A percentile compares a stretch with the other conserved stretches of the same genome.
Evolutionary conservation across 2,113 vertebrate species (phyloP).

Genomic region (Ceratotherium simum): DNA sequence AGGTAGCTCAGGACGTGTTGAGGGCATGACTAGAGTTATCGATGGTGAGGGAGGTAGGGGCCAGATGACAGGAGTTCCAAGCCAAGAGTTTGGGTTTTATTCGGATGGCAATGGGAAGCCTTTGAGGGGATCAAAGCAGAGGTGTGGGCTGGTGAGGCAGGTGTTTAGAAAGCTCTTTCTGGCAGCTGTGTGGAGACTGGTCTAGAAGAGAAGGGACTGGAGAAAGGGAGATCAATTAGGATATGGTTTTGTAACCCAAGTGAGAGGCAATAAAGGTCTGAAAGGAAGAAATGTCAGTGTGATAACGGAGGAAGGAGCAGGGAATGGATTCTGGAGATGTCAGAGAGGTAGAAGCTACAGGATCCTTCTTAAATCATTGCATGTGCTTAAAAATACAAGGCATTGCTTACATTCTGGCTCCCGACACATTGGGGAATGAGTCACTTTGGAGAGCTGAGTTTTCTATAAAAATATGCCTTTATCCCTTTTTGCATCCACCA

Average conservation of each 20-base stretch:
- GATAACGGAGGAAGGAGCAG: neutral
- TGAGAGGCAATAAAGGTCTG: neutral
- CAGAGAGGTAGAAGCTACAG: neutral
- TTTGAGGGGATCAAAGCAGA: neutral
- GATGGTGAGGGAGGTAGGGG: neutral
- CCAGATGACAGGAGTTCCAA: neutral
- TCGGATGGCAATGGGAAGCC: neutral
- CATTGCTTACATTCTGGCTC: neutral
- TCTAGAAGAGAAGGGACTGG: neutral
- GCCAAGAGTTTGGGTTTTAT: slow-evolving; percentile 1
- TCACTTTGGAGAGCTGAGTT: slow-evolving; percentile 14
- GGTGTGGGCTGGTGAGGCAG: neutral
- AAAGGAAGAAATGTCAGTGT: neutral
- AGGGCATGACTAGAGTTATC: neutral
- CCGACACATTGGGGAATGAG: neutral
- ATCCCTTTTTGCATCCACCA: neutral
- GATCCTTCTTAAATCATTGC: neutral
- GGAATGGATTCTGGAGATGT: neutral
- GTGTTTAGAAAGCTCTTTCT: neutral
- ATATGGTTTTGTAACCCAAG: neutral
- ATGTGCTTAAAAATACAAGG: neutral
- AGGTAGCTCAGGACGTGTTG: neutral
- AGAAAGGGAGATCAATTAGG: neutral
- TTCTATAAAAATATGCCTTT: neutral
- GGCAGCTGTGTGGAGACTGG: neutral